Evolutionary conservation across 2,113 vertebrate species (phyloP).

Genomic region (Oreotrochilus melanogaster): DNA sequence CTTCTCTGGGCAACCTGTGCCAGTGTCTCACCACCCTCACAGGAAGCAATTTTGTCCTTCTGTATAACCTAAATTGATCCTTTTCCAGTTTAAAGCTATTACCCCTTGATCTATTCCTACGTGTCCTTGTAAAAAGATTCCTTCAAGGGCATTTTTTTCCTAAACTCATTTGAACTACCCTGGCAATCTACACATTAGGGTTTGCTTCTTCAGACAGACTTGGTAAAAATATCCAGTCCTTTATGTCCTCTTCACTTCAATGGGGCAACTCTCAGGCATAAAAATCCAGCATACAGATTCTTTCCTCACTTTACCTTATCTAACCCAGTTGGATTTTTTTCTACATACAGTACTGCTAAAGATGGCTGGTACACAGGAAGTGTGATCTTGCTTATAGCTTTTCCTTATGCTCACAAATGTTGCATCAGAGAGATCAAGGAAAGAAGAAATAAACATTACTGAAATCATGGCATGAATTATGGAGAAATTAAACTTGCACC

Average conservation of each 20-base stretch:
- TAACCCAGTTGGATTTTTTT: not conserved
- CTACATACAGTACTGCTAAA: not conserved
- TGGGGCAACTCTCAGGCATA: not conserved
- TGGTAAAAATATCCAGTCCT: not conserved
- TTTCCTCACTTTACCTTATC: not conserved
- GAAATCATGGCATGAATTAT: rapidly evolving
- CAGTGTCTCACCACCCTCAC: too few species aligned
- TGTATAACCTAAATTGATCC: too few species aligned
- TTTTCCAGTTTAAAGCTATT: too few species aligned
- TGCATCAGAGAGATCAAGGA: not conserved
- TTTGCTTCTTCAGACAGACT: not conserved
- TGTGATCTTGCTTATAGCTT: not conserved
- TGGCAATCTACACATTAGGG: not conserved
- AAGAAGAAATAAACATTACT: not conserved
- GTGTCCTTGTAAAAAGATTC: too few species aligned
- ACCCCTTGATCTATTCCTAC: too few species aligned
- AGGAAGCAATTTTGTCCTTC: too few species aligned
- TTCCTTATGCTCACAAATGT: not conserved
- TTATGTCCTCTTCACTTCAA: not conserved
- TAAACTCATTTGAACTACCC: not conserved
- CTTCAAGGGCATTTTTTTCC: not conserved
- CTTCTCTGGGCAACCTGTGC: too few species aligned
- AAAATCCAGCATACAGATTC: not conserved
- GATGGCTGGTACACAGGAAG: not conserved
- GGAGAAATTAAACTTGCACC: not conserved